Evolutionary conservation across 1,140 invertebrate genomes (phyloP), one percentile per base, ranked within the genome.

Genomic region (Halictus rubicundus): DNA sequence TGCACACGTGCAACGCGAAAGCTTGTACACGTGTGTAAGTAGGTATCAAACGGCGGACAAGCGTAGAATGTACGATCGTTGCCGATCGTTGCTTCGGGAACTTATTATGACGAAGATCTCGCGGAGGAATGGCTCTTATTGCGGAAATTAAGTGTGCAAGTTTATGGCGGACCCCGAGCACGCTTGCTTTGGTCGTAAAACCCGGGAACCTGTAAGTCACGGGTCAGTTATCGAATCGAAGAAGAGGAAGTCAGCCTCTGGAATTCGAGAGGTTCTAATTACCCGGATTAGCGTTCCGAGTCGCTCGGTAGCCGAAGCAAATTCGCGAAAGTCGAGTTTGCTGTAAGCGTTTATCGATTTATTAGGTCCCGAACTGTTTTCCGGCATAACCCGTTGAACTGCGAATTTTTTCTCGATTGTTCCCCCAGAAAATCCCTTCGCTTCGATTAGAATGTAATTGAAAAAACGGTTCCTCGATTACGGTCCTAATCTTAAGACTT

Each of bases 31-130:
- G 32, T 32, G 32, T 32, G 32, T 32, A 32, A 32, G 19, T 63
- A 63, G 21, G 8, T 61, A 61, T 25, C 6, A 63, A 37, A 63
- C 27, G 16, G 3, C 16, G 16, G 16, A 9, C 16, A 16, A 21
- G 32, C 32, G 12, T 14, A 32, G 14, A 61, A 25, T 61, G 59
- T 27, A 27, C 59, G 59, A 57, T n/a, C 54, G 21, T n/a, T 57
- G 54, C n/a, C 54, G 54, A 57, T 57, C 54, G n/a, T 57, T 57
- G 54, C 21, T 6, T 57, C 21, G 21, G 54, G n/a, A 57, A 57
- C n/a, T 57, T 57, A 57, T 57, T 57, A 57, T n/a, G 54, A 57
- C 54, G 54, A 57, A n/a, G 54, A 57, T 57, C 54, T 57, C 54
- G 54, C n/a, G 19, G 54, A n/a, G 54, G n/a, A n/a, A 57, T 57